phyloP scores from a whole-genome alignment of 2,888 invertebrate genomes.

The Rhabditophanes sp. region DNA sequence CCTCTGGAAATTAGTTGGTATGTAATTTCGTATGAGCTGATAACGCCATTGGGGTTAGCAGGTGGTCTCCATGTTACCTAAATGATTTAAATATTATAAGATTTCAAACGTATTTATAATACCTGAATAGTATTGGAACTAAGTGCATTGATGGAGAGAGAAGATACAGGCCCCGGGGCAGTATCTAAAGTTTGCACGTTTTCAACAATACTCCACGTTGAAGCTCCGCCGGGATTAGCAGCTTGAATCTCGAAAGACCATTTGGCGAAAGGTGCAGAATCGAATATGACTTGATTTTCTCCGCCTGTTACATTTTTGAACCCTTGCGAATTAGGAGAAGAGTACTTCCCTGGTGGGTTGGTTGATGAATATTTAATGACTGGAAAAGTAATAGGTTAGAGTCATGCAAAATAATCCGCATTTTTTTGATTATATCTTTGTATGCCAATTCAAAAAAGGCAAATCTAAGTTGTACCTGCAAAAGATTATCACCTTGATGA shows the following conservation, averaged over 20 bases:
- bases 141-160: slow-evolving; percentile 29
- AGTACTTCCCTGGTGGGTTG: background rate
- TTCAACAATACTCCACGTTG: slow-evolving; percentile 34
- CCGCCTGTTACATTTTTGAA: slow-evolving; percentile 32
- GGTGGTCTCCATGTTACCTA: slow-evolving; percentile 42
- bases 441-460: too few species aligned
- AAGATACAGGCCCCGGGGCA: slow-evolving; percentile 37
- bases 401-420: slow-evolving; percentile 14
- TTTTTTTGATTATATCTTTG: too few species aligned
- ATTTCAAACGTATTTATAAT: too few species aligned
- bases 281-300: slow-evolving; percentile 32
- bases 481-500: too few species aligned
- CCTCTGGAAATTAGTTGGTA: slow-evolving; percentile 42
- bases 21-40: slow-evolving; percentile 41
- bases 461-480: too few species aligned
- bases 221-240: slow-evolving; percentile 38
- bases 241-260: slow-evolving; percentile 43
- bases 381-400: slow-evolving; percentile 19
- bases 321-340: slow-evolving; percentile 13
- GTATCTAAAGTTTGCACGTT: slow-evolving; percentile 30
- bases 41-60: slow-evolving; percentile 35
- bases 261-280: slow-evolving; percentile 39
- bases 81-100: slow-evolving; percentile 3
- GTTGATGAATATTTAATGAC: too few species aligned
- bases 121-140: slow-evolving; percentile 35